Conservation (phyloP, 2,888 invertebrate species). For the Cerceris ruficornis region DNA sequence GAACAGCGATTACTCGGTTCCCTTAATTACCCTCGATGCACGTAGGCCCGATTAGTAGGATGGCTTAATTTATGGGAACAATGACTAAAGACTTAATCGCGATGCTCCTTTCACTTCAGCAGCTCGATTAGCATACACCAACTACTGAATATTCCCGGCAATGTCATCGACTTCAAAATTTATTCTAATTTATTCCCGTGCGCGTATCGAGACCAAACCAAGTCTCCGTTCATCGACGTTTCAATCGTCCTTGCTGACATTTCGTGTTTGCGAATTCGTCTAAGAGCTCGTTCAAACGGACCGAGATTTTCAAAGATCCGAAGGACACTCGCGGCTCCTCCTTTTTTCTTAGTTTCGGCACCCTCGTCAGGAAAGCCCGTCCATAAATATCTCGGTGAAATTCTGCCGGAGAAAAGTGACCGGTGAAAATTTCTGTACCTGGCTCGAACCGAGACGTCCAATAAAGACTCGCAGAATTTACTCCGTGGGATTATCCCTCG, state of each 20-base stretch:
- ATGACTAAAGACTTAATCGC: slow-evolving; percentile 12
- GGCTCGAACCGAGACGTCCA: not conserved
- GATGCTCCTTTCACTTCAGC: slow-evolving; percentile 31
- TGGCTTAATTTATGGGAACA: slow-evolving; percentile 29
- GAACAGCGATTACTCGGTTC: slow-evolving; percentile 13
- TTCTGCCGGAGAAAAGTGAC: not conserved
- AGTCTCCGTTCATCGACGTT: not conserved
- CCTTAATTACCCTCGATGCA: slow-evolving; percentile 28
- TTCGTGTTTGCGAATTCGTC: slow-evolving; percentile 7
- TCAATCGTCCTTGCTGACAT: not conserved
- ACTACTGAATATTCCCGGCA: slow-evolving; percentile 30
- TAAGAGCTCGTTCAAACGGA: no score
- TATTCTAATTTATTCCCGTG: slow-evolving; percentile 51
- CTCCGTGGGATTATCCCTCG: slow-evolving; percentile 25
- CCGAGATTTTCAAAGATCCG: slow-evolving; percentile 15
- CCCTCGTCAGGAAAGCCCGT: not conserved
- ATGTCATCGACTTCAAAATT: slow-evolving; percentile 35
- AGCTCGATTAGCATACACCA: slow-evolving; percentile 35
- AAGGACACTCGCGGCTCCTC: slow-evolving; percentile 1
- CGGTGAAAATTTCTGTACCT: slow-evolving; percentile 36
- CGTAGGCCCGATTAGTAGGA: slow-evolving; percentile 27
- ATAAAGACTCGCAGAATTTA: not conserved
- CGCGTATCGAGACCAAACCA: slow-evolving; percentile 9
- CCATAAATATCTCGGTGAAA: slow-evolving; percentile 25
- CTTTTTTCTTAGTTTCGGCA: not conserved